phyloP scores from a whole-genome alignment of 2,113 vertebrate species.

The Collichthys lucidus region DNA sequence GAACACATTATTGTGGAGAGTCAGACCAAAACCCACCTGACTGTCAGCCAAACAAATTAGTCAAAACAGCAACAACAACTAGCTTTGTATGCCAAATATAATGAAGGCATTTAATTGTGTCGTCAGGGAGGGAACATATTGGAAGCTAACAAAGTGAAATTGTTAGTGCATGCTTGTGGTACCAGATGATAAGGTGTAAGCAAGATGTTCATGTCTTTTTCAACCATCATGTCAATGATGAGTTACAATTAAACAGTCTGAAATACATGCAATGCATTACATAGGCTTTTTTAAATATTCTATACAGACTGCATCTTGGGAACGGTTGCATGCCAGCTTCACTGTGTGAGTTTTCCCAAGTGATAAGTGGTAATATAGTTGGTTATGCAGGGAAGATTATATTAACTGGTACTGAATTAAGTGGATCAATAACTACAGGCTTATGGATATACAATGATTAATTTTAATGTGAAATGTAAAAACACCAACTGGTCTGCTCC shows the following conservation, averaged over 20 bases:
- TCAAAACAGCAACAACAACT: constrained; percentile 26
- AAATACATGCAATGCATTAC: too few species aligned
- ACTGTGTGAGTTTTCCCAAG: too few species aligned
- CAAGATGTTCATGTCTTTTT: not conserved
- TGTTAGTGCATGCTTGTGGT: not conserved
- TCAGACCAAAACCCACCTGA: constrained; percentile 48
- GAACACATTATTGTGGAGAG: constrained; percentile 42
- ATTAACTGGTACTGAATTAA: too few species aligned
- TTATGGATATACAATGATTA: too few species aligned
- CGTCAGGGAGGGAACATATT: not conserved
- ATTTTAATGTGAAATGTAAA: too few species aligned
- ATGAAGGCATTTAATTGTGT: constrained; percentile 27
- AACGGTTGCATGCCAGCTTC: too few species aligned
- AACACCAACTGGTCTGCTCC: too few species aligned
- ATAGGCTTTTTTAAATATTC: too few species aligned
- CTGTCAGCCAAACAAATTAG: constrained; percentile 26
- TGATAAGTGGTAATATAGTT: too few species aligned
- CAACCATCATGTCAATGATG: not conserved
- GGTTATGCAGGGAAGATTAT: too few species aligned
- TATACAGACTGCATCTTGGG: too few species aligned
- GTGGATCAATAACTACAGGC: too few species aligned
- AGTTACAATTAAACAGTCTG: not conserved
- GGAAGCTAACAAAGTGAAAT: constrained; percentile 1
- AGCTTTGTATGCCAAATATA: constrained; percentile 14
- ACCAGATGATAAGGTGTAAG: not conserved